phyloP scores from a whole-genome alignment of 2,888 invertebrate genomes.

The Aquatica leii region DNA sequence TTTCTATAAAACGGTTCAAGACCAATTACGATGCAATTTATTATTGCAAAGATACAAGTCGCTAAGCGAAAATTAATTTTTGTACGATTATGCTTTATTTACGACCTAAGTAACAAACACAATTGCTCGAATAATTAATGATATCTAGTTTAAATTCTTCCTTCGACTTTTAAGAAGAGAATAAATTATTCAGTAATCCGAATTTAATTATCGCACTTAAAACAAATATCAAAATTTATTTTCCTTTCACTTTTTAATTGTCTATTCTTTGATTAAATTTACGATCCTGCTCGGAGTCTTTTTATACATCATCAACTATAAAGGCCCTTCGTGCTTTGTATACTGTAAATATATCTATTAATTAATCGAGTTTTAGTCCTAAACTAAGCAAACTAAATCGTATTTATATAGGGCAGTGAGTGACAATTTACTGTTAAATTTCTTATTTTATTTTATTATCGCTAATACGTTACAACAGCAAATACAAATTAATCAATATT shows the following conservation, averaged over 20 bases:
- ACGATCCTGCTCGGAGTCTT: no score
- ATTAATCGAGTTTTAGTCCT: no score
- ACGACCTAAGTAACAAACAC: not conserved
- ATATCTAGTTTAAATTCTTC: constrained; percentile 1
- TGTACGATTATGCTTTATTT: not conserved
- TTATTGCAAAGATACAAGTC: not conserved
- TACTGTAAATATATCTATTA: no score
- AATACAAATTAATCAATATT: no score
- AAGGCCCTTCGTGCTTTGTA: no score
- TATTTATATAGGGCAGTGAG: no score
- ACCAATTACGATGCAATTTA: not conserved
- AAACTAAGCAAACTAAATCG: no score
- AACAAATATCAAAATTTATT: not conserved
- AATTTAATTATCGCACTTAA: constrained; percentile 1
- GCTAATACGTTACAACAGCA: no score
- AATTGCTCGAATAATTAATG: not conserved
- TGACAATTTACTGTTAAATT: no score
- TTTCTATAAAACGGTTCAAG: not conserved
- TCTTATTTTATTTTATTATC: no score
- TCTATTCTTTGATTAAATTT: constrained; percentile 3
- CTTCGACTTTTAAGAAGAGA: not conserved
- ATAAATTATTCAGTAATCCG: not conserved
- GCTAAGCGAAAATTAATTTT: not conserved
- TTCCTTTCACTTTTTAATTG: not conserved
- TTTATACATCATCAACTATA: no score